Percentiles rank a stretch among this genome's conserved stretches.
phyloP scores from a whole-genome alignment of 2,888 invertebrate genomes.

The Peribatodes rhomboidaria region DNA sequence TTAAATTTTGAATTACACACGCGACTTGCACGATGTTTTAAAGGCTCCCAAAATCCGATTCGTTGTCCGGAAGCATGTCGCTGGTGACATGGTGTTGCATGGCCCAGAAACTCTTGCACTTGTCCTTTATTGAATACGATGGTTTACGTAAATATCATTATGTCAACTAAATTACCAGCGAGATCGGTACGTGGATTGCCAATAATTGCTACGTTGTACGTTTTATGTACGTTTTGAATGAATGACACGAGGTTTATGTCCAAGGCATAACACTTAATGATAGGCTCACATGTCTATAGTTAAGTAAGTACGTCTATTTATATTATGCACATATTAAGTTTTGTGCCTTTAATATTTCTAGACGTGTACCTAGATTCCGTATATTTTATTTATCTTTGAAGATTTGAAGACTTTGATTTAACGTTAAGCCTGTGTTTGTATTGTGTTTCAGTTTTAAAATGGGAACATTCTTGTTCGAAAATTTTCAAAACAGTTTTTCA shows the following conservation, averaged over 20 bases:
- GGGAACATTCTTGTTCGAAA: not conserved
- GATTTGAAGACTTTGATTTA: slow-evolving; percentile 41
- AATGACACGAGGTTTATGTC: slow-evolving; percentile 42
- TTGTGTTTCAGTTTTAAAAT: not conserved
- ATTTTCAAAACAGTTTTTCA: not conserved
- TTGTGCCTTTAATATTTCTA: slow-evolving; percentile 32
- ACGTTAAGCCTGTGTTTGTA: not conserved
- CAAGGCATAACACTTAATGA: slow-evolving; percentile 25
- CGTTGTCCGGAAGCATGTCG: too few species aligned
- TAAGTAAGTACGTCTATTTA: slow-evolving; percentile 7
- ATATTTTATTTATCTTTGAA: slow-evolving; percentile 5
- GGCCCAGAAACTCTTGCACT: not conserved
- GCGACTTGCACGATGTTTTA: too few species aligned
- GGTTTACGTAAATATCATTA: slow-evolving; percentile 35
- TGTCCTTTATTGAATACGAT: not conserved
- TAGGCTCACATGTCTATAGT: slow-evolving; percentile 13
- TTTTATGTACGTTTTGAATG: slow-evolving; percentile 40
- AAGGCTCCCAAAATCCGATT: too few species aligned
- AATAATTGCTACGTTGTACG: slow-evolving; percentile 34
- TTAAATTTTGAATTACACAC: too few species aligned
- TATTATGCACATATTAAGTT: slow-evolving; percentile 11
- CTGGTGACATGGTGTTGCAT: not conserved
- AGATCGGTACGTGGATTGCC: slow-evolving; percentile 34
- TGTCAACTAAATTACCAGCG: slow-evolving; percentile 36
- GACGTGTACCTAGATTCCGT: slow-evolving; percentile 10